Evolutionary conservation across 2,797 vertebrate species (phyloP).

Genomic region (Paguma larvata): DNA sequence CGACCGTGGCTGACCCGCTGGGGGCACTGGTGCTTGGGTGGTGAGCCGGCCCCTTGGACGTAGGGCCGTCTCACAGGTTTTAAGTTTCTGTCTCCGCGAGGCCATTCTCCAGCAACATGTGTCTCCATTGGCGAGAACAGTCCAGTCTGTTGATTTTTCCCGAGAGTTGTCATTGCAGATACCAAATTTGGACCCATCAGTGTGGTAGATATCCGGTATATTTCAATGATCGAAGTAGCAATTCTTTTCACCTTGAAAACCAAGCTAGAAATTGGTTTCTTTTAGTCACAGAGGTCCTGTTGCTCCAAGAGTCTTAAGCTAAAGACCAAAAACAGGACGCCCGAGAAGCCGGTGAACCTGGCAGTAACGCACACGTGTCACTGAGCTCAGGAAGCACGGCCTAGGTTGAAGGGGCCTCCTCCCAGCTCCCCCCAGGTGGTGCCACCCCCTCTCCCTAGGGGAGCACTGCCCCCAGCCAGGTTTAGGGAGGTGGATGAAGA

Average conservation of each 20-base stretch:
- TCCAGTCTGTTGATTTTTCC: not conserved
- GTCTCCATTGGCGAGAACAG: not conserved
- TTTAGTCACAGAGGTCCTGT: not conserved
- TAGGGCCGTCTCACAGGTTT: fast-evolving
- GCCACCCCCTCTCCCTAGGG: not conserved
- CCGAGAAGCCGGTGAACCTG: not conserved
- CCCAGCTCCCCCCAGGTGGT: not conserved
- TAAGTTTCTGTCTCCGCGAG: fast-evolving
- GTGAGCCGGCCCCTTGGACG: not conserved
- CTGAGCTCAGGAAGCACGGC: not conserved
- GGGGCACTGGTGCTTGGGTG: not conserved
- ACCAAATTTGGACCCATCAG: not conserved
- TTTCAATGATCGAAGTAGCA: not conserved
- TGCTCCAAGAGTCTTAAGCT: not conserved
- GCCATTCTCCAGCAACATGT: not conserved
- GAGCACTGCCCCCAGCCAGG: not conserved
- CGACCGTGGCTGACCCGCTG: not conserved
- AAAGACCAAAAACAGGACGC: not conserved
- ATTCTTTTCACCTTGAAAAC: not conserved
- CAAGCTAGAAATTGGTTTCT: not conserved
- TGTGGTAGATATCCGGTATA: not conserved
- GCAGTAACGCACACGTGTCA: fast-evolving
- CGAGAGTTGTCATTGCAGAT: not conserved
- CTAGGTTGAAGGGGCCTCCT: not conserved
- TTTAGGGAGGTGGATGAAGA: not conserved